Percentiles rank a stretch among this genome's conserved stretches.
phyloP scores from a whole-genome alignment of 2,797 vertebrate species.

The Chloroceryle inda region DNA sequence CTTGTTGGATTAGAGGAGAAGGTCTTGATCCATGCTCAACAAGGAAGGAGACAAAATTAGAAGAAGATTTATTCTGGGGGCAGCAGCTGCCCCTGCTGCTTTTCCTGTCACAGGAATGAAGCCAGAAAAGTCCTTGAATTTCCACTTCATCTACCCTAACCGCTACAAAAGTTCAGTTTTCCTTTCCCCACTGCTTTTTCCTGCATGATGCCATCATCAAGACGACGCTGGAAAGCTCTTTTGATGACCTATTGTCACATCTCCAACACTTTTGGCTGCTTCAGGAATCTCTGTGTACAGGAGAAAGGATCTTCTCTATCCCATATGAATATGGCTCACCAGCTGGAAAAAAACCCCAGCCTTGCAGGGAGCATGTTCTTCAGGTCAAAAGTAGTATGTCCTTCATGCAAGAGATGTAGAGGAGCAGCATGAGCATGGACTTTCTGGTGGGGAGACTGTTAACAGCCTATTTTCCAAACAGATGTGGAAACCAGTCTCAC shows the following conservation, averaged over 20 bases:
- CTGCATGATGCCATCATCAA: background rate
- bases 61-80: background rate
- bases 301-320: background rate
- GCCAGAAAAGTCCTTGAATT: background rate
- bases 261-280: background rate
- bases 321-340: background rate
- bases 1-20: background rate
- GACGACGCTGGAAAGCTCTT: background rate
- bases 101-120: background rate
- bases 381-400: background rate
- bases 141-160: background rate
- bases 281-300: background rate
- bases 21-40: background rate
- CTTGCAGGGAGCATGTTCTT: background rate
- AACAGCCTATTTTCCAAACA: background rate
- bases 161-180: background rate
- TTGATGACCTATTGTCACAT: fast-evolving
- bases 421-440: background rate
- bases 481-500: fast-evolving
- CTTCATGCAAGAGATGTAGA: background rate
- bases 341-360: background rate
- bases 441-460: background rate
- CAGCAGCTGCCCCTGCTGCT: background rate
- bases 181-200: background rate
- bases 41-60: background rate